phyloP scores from a whole-genome alignment of 2,797 vertebrate species.

The Tapirus indicus region DNA sequence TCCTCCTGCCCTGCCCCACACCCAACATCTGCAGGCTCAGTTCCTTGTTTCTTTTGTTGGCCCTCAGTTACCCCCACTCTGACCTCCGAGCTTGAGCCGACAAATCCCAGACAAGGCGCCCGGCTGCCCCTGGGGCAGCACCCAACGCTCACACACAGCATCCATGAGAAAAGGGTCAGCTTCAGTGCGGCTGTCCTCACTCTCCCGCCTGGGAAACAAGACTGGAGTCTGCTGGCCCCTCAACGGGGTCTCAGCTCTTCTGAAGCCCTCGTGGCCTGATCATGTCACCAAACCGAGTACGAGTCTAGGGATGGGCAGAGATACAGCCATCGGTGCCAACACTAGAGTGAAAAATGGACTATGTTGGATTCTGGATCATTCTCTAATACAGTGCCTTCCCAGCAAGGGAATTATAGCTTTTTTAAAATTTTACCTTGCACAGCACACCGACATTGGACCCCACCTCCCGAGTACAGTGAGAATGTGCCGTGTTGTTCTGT shows the following conservation, averaged over 20 bases:
- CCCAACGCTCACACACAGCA: too few species aligned
- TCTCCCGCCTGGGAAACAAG: background rate
- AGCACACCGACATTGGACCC: background rate
- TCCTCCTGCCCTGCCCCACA: background rate
- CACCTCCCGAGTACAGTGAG: accelerated
- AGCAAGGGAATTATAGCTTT: background rate
- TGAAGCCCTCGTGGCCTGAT: background rate
- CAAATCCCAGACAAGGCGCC: background rate
- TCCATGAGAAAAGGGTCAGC: background rate
- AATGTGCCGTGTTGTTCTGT: background rate
- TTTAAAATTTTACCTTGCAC: background rate
- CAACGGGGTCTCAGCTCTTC: background rate
- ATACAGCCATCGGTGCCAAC: background rate
- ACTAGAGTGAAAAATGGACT: background rate
- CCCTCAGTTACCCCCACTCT: background rate
- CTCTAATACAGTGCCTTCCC: background rate
- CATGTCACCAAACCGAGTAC: background rate
- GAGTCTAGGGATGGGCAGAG: background rate
- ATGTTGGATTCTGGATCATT: accelerated
- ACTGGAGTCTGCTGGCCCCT: background rate
- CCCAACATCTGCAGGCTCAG: background rate
- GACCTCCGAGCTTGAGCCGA: background rate
- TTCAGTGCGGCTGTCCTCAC: background rate
- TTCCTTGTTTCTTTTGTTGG: background rate
- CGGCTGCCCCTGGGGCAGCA: background rate